Evolutionary conservation across 2,113 vertebrate species (phyloP), one percentile per base, ranked within the genome.

Genomic region (Lepisosteus osseus): DNA sequence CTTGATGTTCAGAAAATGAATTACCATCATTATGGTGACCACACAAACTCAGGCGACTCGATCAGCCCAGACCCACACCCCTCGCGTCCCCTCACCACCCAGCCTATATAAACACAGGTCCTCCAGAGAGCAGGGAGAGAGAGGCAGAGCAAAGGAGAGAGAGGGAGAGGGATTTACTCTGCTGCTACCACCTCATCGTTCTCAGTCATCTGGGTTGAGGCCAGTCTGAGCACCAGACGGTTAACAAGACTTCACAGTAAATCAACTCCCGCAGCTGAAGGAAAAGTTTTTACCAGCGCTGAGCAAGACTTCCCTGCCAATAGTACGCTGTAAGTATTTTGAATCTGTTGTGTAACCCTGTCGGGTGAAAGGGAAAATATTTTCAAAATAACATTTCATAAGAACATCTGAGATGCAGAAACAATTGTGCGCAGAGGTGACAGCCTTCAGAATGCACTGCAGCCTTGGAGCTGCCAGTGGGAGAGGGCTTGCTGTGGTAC

Each of bases 271-370:
- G 40, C 11, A 65, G 64, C 29, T 41, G 29, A 6, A 6, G 3
- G 44, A 12, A 54, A 29, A 51, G 6, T 9, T 59, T 69, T 70
- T 72, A 43, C 72, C 55, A 56, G 43, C 68, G 2, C 45, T 15
- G 45, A 51, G 17, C 44, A 51, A 47, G 44, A 1, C 41, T 17
- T 8, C 3, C 14, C 67, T 14, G 14, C 62, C 15, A 65, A 45
- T 29, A 64, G 7, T 29, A 42, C 54, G 29, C 67, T 65, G 83
- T 85, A 79, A 85, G 81, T 85, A 79, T 68, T 78, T 29, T 17
- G 47, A 70, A 13, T 15, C 65, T 67, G 61, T 83, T 77, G 76
- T 64, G 75, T 72, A 80, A 79, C 63, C 44, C 47, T 54, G 61
- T 41, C 54, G 68, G 67, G 59, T 29, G 40, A 73, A 59, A 59